Evolutionary conservation across 2,888 invertebrate genomes (phyloP).

Genomic region (Agrotis puta): DNA sequence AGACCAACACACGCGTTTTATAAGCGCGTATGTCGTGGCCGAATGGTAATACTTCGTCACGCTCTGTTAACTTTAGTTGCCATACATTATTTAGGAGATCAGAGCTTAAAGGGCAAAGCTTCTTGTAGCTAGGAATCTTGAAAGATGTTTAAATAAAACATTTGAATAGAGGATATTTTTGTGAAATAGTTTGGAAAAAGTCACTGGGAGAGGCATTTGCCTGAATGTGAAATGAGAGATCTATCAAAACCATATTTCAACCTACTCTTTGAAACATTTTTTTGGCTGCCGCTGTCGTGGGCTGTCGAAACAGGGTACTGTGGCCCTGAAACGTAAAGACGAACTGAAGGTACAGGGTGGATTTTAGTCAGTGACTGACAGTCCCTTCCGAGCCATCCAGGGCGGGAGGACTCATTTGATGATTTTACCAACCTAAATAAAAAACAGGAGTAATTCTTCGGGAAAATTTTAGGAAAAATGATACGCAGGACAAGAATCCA

Average conservation of each 20-base stretch:
- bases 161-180: conserved; percentile 5
- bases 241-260: too few relatives aligned
- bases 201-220: too few relatives aligned
- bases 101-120: conserved; percentile 12
- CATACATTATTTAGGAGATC: conserved; percentile 28
- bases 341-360: too few relatives aligned
- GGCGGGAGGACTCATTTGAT: too few relatives aligned
- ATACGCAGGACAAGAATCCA: neutral
- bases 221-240: too few relatives aligned
- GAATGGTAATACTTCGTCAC: conserved; percentile 14
- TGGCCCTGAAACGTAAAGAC: too few relatives aligned
- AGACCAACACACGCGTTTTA: neutral
- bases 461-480: neutral
- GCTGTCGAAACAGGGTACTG: too few relatives aligned
- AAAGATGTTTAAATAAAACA: conserved; percentile 1
- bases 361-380: too few relatives aligned
- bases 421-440: too few relatives aligned
- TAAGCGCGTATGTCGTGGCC: neutral
- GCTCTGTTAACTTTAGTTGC: conserved; percentile 13
- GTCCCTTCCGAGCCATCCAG: too few relatives aligned
- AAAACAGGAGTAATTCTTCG: neutral
- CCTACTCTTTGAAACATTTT: too few relatives aligned
- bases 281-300: too few relatives aligned
- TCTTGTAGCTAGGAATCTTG: conserved; percentile 7
- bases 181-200: conserved; percentile 1